Percentiles rank a stretch among this genome's conserved stretches.
Conservation (phyloP, 2,888 invertebrate species). For the Sericinus montela region DNA sequence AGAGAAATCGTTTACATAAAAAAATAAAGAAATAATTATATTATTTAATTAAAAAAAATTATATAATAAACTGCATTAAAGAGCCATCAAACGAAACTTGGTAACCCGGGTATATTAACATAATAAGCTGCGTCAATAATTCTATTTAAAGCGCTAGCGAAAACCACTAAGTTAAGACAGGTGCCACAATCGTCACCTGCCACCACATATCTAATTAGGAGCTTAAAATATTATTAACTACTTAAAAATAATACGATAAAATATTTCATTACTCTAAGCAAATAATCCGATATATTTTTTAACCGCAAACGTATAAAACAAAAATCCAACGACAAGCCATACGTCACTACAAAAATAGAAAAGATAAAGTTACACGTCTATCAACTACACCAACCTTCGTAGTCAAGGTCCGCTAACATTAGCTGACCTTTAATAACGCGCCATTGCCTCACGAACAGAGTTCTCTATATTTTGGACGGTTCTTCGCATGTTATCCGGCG, state of each 20-base stretch:
- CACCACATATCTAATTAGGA: too few species aligned
- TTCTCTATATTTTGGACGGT: constrained; percentile 26
- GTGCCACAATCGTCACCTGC: too few species aligned
- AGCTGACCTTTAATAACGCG: constrained; percentile 12
- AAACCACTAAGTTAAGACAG: too few species aligned
- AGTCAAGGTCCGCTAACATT: constrained; percentile 29
- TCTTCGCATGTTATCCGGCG: constrained; percentile 29
- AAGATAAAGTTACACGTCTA: constrained; percentile 33
- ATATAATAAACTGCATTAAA: too few species aligned
- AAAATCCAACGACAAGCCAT: constrained; percentile 33
- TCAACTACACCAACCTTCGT: constrained; percentile 35
- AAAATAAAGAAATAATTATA: too few species aligned
- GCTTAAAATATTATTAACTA: not conserved
- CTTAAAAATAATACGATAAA: constrained; percentile 1
- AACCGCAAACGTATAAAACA: constrained; percentile 28
- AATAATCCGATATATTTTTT: constrained; percentile 13
- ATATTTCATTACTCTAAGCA: constrained; percentile 12
- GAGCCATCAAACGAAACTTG: too few species aligned
- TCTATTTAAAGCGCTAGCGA: too few species aligned
- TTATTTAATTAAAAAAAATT: too few species aligned
- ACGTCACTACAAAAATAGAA: constrained; percentile 31
- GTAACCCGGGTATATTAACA: too few species aligned
- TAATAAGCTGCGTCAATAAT: too few species aligned
- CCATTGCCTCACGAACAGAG: not conserved
- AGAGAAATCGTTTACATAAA: too few species aligned